Evolutionary conservation across 2,888 invertebrate species (phyloP), one percentile per base, ranked within the genome.

Genomic region (Lordiphosa andalusiaca): DNA sequence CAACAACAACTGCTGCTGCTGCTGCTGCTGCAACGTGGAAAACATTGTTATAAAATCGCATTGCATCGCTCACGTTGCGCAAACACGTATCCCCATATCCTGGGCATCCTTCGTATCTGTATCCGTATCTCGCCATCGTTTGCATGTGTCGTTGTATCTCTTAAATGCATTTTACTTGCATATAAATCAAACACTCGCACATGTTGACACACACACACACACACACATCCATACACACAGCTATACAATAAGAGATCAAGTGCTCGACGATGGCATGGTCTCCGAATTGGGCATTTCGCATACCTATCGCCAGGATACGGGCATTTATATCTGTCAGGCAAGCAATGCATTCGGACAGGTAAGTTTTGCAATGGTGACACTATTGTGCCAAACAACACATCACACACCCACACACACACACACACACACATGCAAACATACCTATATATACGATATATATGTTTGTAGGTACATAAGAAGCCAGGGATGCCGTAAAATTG

Each of bases 281-380:
- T 97, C 97, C 2, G 95, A 95, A 86, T 90, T 98, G 70, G 94
- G 95, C 68, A 94, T 98, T 70, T 92, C 94, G 61, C 94, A 95
- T 76, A 95, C 96, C 10, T 94, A 94, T 77, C 91, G 97, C 59
- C 95, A 95, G 86, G 97, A 98, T 90, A 96, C 97, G 0, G 97
- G 96, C 7, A 93, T 95, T 51, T 94, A 97, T 87, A 94, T 95
- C 50, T 98, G 98, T 88, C 92, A 94, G 65, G 96, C 96, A 0
- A 94, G 94, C 75, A 98, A 98, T 90, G 92, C 94, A 48, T 98
- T 95, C 86, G 98, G 98, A 6, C 94, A 95, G 95, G 96, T 95
- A 90, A 86, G 86, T 72, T 65, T 54, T 33, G 39, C 50, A 39
- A 62, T 30, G 63, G 54, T 76, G 75, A 73, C 82, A 84, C 81